These are phyloP conservation scores for Myodes glareolus DNA, from an alignment of 2,113 vertebrate species.

Conservation along the genomic window DNA sequence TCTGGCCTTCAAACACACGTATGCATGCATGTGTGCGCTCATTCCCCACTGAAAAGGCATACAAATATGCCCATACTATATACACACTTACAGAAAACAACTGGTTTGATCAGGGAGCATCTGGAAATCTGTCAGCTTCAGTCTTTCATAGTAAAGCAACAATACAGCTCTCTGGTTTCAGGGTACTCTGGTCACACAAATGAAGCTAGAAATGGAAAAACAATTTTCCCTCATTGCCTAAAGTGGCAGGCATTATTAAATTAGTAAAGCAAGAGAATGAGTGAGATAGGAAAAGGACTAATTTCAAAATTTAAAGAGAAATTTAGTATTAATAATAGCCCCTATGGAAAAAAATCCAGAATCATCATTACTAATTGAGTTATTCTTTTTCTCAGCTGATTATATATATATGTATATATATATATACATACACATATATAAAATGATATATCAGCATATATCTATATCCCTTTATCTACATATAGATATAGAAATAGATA, in stretches of 20 bases:
- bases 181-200: not conserved
- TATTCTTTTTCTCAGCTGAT: constrained; percentile 35
- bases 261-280: constrained; percentile 42
- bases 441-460: too few relatives aligned
- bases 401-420: not conserved
- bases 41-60: not conserved
- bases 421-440: too few relatives aligned
- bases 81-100: not conserved
- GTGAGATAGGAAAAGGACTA: not conserved
- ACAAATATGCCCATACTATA: not conserved
- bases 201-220: constrained; percentile 1
- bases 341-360: not conserved
- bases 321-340: not conserved
- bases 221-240: constrained; percentile 6
- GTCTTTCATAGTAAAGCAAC: constrained; percentile 21
- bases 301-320: constrained; percentile 49
- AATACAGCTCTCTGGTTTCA: not conserved
- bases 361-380: not conserved
- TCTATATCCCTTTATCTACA: too few relatives aligned
- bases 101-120: not conserved
- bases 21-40: too few relatives aligned
- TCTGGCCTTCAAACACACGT: not conserved
- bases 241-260: constrained; percentile 50
- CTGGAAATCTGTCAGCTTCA: constrained; percentile 29
- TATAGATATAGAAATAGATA: too few relatives aligned